Evolutionary conservation across 2,888 invertebrate species (phyloP).

Genomic region (Xestia sexstrigata): DNA sequence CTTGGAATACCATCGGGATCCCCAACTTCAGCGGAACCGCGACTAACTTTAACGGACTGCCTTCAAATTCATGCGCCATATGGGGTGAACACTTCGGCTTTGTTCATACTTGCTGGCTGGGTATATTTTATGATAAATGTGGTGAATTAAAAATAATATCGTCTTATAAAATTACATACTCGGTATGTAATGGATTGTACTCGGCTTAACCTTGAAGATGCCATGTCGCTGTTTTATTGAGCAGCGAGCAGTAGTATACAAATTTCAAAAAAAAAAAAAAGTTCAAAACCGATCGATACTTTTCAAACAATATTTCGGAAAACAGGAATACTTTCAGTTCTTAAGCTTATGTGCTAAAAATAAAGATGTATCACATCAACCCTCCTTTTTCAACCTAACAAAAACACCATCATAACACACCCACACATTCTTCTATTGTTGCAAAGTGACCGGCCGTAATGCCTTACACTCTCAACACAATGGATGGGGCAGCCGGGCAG

Average conservation of each 20-base stretch:
- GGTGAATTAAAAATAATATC: not conserved
- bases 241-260: not conserved
- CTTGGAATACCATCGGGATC: slow-evolving; percentile 57
- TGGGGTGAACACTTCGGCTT: slow-evolving; percentile 39
- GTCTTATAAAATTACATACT: not conserved
- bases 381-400: not conserved
- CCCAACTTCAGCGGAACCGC: slow-evolving; percentile 36
- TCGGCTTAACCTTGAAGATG: not conserved
- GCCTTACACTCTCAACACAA: slow-evolving; percentile 10
- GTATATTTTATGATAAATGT: slow-evolving; percentile 2
- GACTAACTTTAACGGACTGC: slow-evolving; percentile 55
- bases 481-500: slow-evolving; percentile 31
- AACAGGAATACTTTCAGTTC: not conserved
- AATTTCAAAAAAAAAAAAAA: too few species aligned
- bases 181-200: not conserved
- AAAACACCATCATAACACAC: slow-evolving; percentile 10
- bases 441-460: slow-evolving; percentile 26
- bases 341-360: not conserved
- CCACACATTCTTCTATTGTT: slow-evolving; percentile 27
- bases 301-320: not conserved
- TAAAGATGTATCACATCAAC: not conserved
- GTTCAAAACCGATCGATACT: not conserved
- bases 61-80: slow-evolving; percentile 60
- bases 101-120: slow-evolving; percentile 18
- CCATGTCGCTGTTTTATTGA: not conserved